Evolutionary conservation across 1,140 invertebrate species (phyloP).

Genomic region (Sminthurides bifidus): DNA sequence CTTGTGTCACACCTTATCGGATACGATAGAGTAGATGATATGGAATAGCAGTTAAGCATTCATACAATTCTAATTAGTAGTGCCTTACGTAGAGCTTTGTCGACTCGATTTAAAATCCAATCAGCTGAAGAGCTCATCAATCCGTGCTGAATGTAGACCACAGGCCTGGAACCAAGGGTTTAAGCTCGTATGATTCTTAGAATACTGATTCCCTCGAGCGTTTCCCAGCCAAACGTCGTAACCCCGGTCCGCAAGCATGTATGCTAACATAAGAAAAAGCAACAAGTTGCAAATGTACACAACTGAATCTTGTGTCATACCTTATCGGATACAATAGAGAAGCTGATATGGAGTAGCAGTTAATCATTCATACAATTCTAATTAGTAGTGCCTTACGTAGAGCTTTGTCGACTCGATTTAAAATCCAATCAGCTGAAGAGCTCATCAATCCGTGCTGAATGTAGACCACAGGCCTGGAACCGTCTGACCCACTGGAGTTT

Average conservation of each 20-base stretch:
- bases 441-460: conserved; percentile 63
- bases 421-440: conserved; percentile 61
- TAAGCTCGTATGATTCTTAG: too few relatives aligned
- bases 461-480: conserved; percentile 29
- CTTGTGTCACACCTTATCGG: too few relatives aligned
- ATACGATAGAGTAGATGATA: too few relatives aligned
- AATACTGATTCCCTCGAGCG: conserved; percentile 36
- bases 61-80: background rate
- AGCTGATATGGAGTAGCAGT: background rate
- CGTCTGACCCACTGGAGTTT: background rate
- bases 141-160: conserved; percentile 53
- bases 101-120: conserved; percentile 54
- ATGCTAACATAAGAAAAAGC: conserved; percentile 38
- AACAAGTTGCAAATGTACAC: background rate
- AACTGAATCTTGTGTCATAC: background rate
- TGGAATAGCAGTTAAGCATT: background rate
- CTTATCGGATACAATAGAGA: too few relatives aligned
- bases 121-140: conserved; percentile 60
- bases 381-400: conserved; percentile 36
- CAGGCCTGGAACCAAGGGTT: conserved; percentile 10
- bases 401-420: conserved; percentile 49
- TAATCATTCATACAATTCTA: background rate
- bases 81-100: conserved; percentile 42
- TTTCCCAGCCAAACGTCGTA: conserved; percentile 61
- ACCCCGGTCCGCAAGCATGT: conserved; percentile 48